Evolutionary conservation across 2,113 vertebrate species (phyloP), one percentile per base, ranked within the genome.

Genomic region (Paralichthys olivaceus): DNA sequence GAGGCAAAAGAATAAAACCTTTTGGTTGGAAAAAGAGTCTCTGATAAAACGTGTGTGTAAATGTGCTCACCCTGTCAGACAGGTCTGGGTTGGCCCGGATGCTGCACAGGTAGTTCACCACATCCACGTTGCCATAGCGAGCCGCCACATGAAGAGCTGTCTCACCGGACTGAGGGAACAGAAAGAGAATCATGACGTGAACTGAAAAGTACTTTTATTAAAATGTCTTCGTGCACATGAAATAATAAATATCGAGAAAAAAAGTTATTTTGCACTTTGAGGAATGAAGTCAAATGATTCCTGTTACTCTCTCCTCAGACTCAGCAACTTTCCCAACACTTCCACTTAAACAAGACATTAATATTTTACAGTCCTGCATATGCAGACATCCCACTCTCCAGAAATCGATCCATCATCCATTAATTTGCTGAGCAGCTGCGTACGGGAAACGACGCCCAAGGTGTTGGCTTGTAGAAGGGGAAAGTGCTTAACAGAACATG

Each of bases 61-160:
- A 4, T 45, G 5, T 23, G 79, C 95, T 87, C 81, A 99, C 98
- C 95, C 96, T 94, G 94, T 99, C 98, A 56, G 95, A 87, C 81
- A 99, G 93, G 88, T 99, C 59, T 22, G 97, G 97, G 87, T 97
- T 96, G 51, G 96, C 96, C n/a, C 93, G 93, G 66, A 96, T 91
- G 81, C 90, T 95, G 93, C 98, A 99, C 81, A 99, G 94, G 84
- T 98, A 95, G 75, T 96, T 96, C 79, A 98, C 96, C 72, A 99
- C 98, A 0, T 99, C 98, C 54, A 98, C 94, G 0, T 98, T 97
- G 22, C 97, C 98, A 0, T 99, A 99, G 3, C 98, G 96, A 69
- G 98, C 94, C 12, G 98, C 97, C 34, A 99, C 98, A 0, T 99
- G 98, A 15, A 99, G 96, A 43, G 97, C 96, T 0, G 97, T 99